phyloP scores from a whole-genome alignment of 2,888 invertebrate genomes.

The Hirtodrosophila confusa region DNA sequence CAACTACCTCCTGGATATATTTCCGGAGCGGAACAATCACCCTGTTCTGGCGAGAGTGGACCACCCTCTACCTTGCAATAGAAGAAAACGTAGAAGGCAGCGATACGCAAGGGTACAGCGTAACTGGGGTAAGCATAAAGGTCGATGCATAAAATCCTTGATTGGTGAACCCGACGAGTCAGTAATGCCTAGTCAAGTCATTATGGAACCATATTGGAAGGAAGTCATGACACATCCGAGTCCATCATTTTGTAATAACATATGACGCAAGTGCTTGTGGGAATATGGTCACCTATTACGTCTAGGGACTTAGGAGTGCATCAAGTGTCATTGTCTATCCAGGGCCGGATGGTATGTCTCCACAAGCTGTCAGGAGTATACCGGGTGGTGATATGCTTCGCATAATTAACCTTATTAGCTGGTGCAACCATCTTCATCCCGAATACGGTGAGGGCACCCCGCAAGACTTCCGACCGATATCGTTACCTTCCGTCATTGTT shows the following conservation, averaged over 20 bases:
- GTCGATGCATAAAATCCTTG: conserved; percentile 26
- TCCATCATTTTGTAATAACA: not conserved
- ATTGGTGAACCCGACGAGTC: conserved; percentile 19
- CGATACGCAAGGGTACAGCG: conserved; percentile 20
- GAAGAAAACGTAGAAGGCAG: conserved; percentile 15
- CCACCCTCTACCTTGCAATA: conserved; percentile 9
- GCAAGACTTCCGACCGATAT: too few species aligned
- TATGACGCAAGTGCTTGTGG: conserved; percentile 1
- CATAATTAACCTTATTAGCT: conserved; percentile 26
- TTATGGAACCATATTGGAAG: conserved; percentile 23
- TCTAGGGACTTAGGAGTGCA: conserved; percentile 2
- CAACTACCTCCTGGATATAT: conserved; percentile 7
- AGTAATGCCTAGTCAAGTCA: conserved; percentile 8
- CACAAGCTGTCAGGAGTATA: conserved; percentile 18
- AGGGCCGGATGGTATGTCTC: conserved; percentile 23
- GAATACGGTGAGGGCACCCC: too few species aligned
- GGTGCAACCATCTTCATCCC: conserved; percentile 33
- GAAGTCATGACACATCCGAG: conserved; percentile 14
- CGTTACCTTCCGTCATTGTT: too few species aligned
- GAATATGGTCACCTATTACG: conserved; percentile 22
- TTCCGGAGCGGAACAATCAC: too few species aligned
- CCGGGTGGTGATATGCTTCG: conserved; percentile 18
- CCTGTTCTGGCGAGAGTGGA: too few species aligned
- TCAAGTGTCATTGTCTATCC: conserved; percentile 11
- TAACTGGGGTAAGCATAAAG: conserved; percentile 23